Base-by-base conservation (phyloP, 2,888 invertebrate genomes). In the Brachynemurus nebulosus region DNA sequence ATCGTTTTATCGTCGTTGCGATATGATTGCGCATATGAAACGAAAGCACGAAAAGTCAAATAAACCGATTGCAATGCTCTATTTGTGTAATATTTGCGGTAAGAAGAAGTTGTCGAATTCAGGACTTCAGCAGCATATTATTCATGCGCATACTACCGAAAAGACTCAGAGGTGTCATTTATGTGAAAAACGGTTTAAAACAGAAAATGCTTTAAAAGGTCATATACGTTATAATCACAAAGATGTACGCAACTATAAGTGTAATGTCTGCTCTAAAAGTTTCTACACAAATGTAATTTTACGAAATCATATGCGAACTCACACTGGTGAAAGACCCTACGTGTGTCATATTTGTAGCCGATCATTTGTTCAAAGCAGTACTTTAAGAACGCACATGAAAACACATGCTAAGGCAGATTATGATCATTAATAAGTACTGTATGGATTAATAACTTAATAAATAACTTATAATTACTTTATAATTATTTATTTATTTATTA, bases 291-390 rank as follows among this genome's bases (percentile, higher is more conserved):
- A 37, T 11, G 20, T 12, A 1, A 20, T 19, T 6, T 9, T 37
- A 2, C 37, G 20, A 8, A 37, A 18, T 4, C 37, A 37, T 20
- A 37, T 37, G 37, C 37, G 37, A 6, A 37, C 37, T 2, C 37
- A 37, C 19, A 37, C 37, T 7, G 20, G 20, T n/a, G 37, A 37
- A 37, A 17, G 37, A 7, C 37, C 37, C 4, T 37, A 37, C 17
- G 16, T 16, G 14, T 37, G 37, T 20, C 6, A n/a, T 6, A 37
- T 20, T 2, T 37, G 37, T 19, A 8, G 8, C 12, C 17, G 19
- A 37, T 8, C 19, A 1, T 37, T 37, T 9, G 18, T 20, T 12
- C 18, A 18, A 4, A 37, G 37, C 19, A 16, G 19, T 19, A 20
- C 20, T 17, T 20, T 37, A 11, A 37, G 19, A 18, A 37, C 18